Conservation (phyloP, 1,140 invertebrate genomes). For the Spodoptera frugiperda region DNA sequence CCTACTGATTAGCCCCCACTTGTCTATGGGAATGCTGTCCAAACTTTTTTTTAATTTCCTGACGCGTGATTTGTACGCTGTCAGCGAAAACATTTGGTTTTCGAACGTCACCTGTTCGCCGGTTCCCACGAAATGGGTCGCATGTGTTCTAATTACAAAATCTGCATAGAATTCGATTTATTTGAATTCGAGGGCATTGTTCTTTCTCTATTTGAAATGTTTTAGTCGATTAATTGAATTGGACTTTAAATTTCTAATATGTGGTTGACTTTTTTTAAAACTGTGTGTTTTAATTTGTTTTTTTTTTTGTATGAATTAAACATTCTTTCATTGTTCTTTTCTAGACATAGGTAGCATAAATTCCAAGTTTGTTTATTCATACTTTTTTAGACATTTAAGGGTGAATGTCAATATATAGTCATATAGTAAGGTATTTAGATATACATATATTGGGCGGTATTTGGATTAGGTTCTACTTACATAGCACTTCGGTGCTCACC, state of each 20-base stretch:
- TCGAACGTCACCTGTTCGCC: conserved; percentile 67
- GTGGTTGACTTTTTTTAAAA: not conserved
- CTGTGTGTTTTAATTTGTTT: not conserved
- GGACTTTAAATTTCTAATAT: not conserved
- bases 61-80: conserved; percentile 63
- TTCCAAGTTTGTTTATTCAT: too few species aligned
- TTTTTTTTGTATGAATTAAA: not conserved
- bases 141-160: conserved; percentile 62
- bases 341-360: too few species aligned
- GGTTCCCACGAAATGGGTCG: conserved; percentile 66
- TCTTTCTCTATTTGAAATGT: not conserved
- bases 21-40: conserved; percentile 55
- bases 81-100: conserved; percentile 60
- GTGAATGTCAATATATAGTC: too few species aligned
- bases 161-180: conserved; percentile 49
- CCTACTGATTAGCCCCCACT: conserved; percentile 43
- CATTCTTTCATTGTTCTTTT: not conserved
- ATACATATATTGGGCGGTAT: too few species aligned
- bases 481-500: too few species aligned
- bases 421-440: too few species aligned
- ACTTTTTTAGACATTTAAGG: too few species aligned
- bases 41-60: conserved; percentile 59
- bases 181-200: conserved; percentile 27
- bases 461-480: too few species aligned
- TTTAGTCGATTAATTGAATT: not conserved